phyloP scores from a whole-genome alignment of 2,797 vertebrate species.

The Acipenser ruthenus region DNA sequence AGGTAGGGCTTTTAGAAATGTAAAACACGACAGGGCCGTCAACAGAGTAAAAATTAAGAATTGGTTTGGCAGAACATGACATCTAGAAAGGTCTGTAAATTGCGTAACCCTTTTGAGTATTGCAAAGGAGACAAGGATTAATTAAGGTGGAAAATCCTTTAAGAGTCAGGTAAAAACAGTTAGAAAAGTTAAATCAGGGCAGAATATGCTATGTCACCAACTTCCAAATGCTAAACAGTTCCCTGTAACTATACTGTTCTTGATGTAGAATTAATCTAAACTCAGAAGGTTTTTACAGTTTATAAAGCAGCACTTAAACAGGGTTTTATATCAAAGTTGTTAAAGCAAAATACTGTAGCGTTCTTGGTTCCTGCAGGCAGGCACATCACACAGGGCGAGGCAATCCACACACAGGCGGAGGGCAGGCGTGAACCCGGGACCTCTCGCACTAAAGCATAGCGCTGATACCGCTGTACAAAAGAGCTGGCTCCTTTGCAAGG shows the following conservation, averaged over 20 bases:
- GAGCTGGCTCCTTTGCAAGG: too few species aligned
- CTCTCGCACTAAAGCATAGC: too few species aligned
- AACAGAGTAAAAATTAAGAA: neutral
- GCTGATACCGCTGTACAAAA: too few species aligned
- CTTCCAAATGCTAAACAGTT: neutral
- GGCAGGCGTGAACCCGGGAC: too few species aligned
- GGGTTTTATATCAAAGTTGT: too few species aligned
- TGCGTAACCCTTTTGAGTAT: neutral
- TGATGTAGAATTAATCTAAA: neutral
- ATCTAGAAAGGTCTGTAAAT: constrained; percentile 3
- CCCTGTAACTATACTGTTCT: neutral
- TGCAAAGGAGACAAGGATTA: constrained; percentile 3
- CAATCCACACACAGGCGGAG: too few species aligned
- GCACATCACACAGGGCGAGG: too few species aligned
- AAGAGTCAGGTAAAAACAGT: neutral
- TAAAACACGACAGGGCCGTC: neutral
- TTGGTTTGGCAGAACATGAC: neutral
- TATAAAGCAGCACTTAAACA: too few species aligned
- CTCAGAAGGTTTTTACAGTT: too few species aligned
- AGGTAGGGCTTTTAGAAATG: neutral
- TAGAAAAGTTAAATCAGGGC: neutral
- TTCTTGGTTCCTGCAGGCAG: too few species aligned
- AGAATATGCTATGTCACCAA: neutral
- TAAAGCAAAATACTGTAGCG: too few species aligned
- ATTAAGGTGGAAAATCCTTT: neutral